Conservation (phyloP, 2,797 vertebrate genomes). For the Myotis vivesi region DNA sequence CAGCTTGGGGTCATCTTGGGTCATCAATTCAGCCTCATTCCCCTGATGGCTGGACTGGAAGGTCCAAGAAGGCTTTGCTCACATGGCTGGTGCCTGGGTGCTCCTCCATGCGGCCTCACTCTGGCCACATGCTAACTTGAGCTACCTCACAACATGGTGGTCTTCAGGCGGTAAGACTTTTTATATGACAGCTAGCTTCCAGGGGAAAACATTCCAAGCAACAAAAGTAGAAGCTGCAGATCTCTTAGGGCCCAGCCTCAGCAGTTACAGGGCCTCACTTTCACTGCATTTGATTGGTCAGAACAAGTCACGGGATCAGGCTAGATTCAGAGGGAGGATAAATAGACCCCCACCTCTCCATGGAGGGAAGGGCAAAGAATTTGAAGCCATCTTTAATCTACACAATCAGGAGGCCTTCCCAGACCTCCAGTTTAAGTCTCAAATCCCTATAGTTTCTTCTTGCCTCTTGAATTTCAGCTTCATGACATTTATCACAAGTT, state of each 20-base stretch:
- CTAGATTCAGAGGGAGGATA: neutral
- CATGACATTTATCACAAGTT: neutral
- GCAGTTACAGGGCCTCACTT: neutral
- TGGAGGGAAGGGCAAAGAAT: neutral
- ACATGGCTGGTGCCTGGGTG: neutral
- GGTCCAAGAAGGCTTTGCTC: neutral
- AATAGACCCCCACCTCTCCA: neutral
- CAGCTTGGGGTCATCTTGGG: neutral
- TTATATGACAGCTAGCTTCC: neutral
- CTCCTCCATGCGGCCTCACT: neutral
- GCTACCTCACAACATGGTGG: neutral
- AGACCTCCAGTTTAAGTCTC: neutral
- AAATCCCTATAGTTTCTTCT: neutral
- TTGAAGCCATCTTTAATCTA: neutral
- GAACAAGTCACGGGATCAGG: neutral
- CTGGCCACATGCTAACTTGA: neutral
- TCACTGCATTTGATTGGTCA: rapidly evolving
- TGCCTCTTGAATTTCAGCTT: neutral
- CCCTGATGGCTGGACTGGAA: neutral
- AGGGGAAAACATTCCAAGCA: neutral
- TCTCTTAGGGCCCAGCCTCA: neutral
- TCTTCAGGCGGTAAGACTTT: neutral
- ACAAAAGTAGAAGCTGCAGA: neutral
- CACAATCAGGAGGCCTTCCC: neutral
- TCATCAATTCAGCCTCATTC: neutral